Evolutionary conservation across 2,888 invertebrate species (phyloP).

Genomic region (Trilocha varians): DNA sequence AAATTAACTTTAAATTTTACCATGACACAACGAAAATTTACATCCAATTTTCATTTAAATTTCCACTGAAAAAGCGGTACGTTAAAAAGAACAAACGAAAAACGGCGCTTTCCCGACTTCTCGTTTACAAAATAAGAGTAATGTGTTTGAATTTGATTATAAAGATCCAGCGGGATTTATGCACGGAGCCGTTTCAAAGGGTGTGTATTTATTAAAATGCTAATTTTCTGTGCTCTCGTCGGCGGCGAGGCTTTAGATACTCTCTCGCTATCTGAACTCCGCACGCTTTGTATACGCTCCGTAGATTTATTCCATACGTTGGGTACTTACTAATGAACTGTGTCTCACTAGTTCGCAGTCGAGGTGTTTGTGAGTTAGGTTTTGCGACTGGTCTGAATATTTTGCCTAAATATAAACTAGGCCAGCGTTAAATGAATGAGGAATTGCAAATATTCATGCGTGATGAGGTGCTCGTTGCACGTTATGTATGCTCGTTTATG

Average conservation of each 20-base stretch:
- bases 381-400: too few species aligned
- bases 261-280: slow-evolving; percentile 53
- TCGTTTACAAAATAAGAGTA: slow-evolving; percentile 54
- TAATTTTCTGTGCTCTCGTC: slow-evolving; percentile 61
- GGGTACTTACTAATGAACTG: slow-evolving; percentile 32
- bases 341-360: slow-evolving; percentile 15
- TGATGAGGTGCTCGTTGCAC: too few species aligned
- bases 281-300: slow-evolving; percentile 68
- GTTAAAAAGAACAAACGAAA: slow-evolving; percentile 9
- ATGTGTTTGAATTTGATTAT: slow-evolving; percentile 71
- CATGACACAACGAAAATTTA: too few species aligned
- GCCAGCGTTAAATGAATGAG: too few species aligned
- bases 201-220: slow-evolving; percentile 75
- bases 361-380: neutral
- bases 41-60: neutral
- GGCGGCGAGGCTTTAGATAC: slow-evolving; percentile 57
- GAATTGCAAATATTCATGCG: too few species aligned
- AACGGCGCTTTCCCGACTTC: slow-evolving; percentile 31
- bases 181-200: slow-evolving; percentile 64
- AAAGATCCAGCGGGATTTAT: slow-evolving; percentile 67
- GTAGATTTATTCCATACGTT: slow-evolving; percentile 67
- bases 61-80: neutral
- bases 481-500: too few species aligned
- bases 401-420: too few species aligned
- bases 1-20: neutral